Evolutionary conservation across 2,113 vertebrate species (phyloP), one percentile per base, ranked within the genome.

Genomic region (Hypomesus transpacificus): DNA sequence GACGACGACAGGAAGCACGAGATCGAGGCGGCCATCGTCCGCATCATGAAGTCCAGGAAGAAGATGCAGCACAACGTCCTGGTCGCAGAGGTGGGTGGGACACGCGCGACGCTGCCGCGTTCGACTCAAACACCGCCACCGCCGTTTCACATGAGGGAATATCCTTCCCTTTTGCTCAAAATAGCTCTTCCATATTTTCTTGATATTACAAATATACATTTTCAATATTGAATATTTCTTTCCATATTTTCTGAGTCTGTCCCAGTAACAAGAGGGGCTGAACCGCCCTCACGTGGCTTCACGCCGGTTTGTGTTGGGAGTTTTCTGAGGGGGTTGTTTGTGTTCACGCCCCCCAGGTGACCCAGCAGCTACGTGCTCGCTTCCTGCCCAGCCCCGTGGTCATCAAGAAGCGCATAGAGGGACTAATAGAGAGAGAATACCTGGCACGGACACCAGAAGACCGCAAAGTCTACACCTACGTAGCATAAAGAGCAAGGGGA

Each of bases 341-440:
- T 74, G 4, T 64, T 3, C 34, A 50, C 64, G 73, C 50, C 59
- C 21, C 84, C 58, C 81, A 98, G 96, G 96, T 98, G 87, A 98
- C 96, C 89, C 96, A 98, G 87, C 97, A 98, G 88, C 92, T 98
- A 86, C 94, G 94, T 83, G 92, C 94, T 62, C 94, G 95, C 89
- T 98, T 98, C 90, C 91, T 97, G 87, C 97, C 97, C 87, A 98
- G 95, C 85, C 96, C 96, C 73, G 95, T 98, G 93, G 95, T 98
- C 84, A 98, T 98, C 93, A 98, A 98, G 93, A 98, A 97, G 84
- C 95, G 96, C 86, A 98, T 98, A 90, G 97, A 98, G 94, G 96
- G 95, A 97, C 95, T 98, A 91, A 98, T 98, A 95, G 96, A 98
- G 91, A 94, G 96, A 93, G 96, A 98, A 89, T 98, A 98, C 93